These are phyloP conservation scores for Dynastes maya DNA, from an alignment of 2,888 invertebrate species.

Conservation along the genomic window DNA sequence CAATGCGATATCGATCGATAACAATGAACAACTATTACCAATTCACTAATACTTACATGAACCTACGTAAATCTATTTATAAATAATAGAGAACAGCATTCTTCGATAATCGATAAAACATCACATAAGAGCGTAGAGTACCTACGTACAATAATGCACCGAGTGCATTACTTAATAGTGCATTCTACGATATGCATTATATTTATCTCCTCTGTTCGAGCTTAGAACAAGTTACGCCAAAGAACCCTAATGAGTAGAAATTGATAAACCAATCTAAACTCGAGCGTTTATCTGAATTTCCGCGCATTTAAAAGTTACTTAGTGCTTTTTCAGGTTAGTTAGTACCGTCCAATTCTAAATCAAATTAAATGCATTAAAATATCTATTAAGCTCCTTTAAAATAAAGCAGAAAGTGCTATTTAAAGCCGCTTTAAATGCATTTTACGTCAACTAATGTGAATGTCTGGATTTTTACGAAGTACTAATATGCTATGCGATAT, in stretches of 20 bases:
- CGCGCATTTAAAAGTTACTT: neutral
- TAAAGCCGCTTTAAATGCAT: too few species aligned
- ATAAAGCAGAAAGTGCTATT: too few species aligned
- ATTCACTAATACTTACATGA: neutral
- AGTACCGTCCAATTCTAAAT: neutral
- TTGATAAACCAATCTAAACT: slow-evolving; percentile 3
- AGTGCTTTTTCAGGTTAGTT: slow-evolving; percentile 2
- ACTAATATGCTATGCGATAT: too few species aligned
- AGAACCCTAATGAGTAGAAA: slow-evolving; percentile 16
- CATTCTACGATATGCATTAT: slow-evolving; percentile 4
- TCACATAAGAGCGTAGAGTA: neutral
- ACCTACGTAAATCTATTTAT: neutral
- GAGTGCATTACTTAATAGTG: neutral
- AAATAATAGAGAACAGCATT: slow-evolving; percentile 5
- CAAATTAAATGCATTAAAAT: too few species aligned
- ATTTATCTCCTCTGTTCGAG: slow-evolving; percentile 1
- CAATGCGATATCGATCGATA: neutral
- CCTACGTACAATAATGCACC: neutral
- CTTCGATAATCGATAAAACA: slow-evolving; percentile 10
- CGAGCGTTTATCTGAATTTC: neutral
- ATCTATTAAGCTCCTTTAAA: too few species aligned
- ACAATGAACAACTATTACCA: slow-evolving; percentile 9
- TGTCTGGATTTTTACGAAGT: too few species aligned
- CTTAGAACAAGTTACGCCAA: slow-evolving; percentile 8
- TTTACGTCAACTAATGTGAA: too few species aligned